Evolutionary conservation across 2,888 invertebrate species (phyloP).

Genomic region (Cabera pusaria): DNA sequence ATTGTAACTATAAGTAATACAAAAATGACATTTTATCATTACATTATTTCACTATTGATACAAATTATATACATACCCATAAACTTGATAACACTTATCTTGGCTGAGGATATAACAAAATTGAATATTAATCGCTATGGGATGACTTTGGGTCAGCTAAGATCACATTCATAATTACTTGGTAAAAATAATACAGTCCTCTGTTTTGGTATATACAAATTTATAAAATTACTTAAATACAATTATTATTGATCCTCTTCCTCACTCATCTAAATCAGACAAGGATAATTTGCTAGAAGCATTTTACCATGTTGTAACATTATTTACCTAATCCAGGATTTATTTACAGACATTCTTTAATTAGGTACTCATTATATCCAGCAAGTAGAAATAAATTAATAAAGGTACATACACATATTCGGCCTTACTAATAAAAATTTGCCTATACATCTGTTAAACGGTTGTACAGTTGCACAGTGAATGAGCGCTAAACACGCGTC

Average conservation of each 20-base stretch:
- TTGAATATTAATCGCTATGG: slow-evolving; percentile 7
- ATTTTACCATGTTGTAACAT: slow-evolving; percentile 20
- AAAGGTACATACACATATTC: too few species aligned
- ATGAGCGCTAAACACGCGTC: too few species aligned
- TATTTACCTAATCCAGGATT: slow-evolving; percentile 7
- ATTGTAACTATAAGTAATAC: too few species aligned
- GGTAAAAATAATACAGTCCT: slow-evolving; percentile 36
- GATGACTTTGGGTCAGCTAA: slow-evolving; percentile 34
- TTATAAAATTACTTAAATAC: slow-evolving; percentile 63
- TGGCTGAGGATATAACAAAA: too few species aligned
- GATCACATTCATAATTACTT: slow-evolving; percentile 33
- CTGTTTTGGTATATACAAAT: slow-evolving; percentile 61
- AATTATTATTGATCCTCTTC: slow-evolving; percentile 35
- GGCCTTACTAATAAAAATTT: too few species aligned
- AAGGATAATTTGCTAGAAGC: slow-evolving; percentile 23
- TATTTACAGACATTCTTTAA: slow-evolving; percentile 5
- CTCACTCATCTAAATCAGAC: slow-evolving; percentile 19
- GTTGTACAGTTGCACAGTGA: too few species aligned
- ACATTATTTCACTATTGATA: too few species aligned
- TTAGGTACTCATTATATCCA: not conserved
- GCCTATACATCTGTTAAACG: too few species aligned
- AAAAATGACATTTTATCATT: too few species aligned
- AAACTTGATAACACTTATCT: too few species aligned
- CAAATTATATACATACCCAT: too few species aligned
- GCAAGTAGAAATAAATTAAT: slow-evolving; percentile 1